These are phyloP conservation scores for Electrona antarctica DNA, from an alignment of 2,113 vertebrate species.

Conservation along the genomic window DNA sequence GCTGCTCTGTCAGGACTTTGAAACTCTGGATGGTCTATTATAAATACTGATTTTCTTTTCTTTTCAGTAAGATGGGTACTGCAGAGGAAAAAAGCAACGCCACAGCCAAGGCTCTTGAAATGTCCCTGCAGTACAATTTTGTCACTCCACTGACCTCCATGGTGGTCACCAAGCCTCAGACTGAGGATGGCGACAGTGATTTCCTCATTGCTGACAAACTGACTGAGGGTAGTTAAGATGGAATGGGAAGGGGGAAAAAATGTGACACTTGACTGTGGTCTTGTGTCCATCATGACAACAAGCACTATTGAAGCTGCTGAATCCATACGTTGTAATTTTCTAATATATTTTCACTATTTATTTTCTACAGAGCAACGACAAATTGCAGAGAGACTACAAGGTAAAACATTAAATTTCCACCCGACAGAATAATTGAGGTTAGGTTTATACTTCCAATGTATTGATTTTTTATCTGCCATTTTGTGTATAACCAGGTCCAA, in stretches of 20 bases:
- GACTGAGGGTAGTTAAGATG: slow-evolving; percentile 70
- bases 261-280: too few species aligned
- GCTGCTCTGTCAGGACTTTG: too few species aligned
- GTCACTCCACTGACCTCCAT: slow-evolving; percentile 93
- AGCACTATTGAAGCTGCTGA: too few species aligned
- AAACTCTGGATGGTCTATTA: too few species aligned
- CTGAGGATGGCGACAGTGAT: slow-evolving; percentile 34
- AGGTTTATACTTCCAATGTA: not conserved
- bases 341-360: not conserved
- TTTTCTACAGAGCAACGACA: slow-evolving; percentile 66
- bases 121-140: slow-evolving; percentile 88
- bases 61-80: slow-evolving; percentile 73
- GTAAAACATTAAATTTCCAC: slow-evolving; percentile 15
- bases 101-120: slow-evolving; percentile 75
- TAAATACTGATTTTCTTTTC: slow-evolving; percentile 1
- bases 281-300: too few species aligned
- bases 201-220: slow-evolving; percentile 86
- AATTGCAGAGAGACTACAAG: slow-evolving; percentile 16
- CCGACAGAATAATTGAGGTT: too few species aligned
- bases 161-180: slow-evolving; percentile 88
- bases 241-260: too few species aligned
- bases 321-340: too few species aligned
- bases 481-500: not conserved
- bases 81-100: slow-evolving; percentile 70
- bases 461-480: not conserved